These are phyloP conservation scores for Felis catus DNA, from an alignment of 2,113 vertebrate genomes.

Conservation along the genomic window F.catus_Fca126_mat1.0 CM031427.1:38143501-38144000, in stretches of 20 bases:
- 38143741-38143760: too few species aligned
- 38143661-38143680: background rate
- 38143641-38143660: background rate
- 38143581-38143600: background rate
- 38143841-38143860: background rate
- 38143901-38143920: background rate
- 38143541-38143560: background rate
- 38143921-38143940: background rate
- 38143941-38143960: background rate
- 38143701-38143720: background rate
- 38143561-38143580: too few species aligned
- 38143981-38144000: background rate
- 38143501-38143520: background rate
- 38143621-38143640: background rate
- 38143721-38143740: accelerated
- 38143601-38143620: background rate
- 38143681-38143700: background rate
- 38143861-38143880: background rate
- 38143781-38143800: background rate
- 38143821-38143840: too few species aligned
- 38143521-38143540: background rate
- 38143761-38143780: background rate
- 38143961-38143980: background rate
- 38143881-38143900: background rate
- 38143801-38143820: background rate